Conservation (phyloP, 2,888 invertebrate genomes). For the Morpho achilles region DNA sequence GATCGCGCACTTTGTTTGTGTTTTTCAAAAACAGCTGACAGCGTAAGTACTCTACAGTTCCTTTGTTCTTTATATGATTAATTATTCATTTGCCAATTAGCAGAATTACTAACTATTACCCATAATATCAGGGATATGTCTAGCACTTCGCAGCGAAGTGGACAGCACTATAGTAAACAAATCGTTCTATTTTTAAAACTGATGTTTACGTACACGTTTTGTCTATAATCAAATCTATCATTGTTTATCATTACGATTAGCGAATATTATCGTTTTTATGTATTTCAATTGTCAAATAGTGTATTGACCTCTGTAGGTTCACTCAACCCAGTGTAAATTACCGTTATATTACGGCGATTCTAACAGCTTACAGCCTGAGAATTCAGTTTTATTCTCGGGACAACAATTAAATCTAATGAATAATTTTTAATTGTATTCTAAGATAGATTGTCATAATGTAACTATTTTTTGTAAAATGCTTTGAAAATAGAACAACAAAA, state of each 20-base stretch:
- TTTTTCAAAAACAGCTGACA: conserved; percentile 82
- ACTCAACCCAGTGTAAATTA: conserved; percentile 40
- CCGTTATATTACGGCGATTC: conserved; percentile 23
- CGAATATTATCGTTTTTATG: conserved; percentile 10
- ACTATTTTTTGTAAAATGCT: too few relatives aligned
- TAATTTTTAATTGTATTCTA: too few relatives aligned
- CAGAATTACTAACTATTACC: too few relatives aligned
- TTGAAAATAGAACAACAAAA: too few relatives aligned
- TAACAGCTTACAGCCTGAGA: too few relatives aligned
- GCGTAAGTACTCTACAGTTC: conserved; percentile 41
- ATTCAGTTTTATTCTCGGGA: too few relatives aligned
- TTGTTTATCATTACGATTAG: conserved; percentile 11
- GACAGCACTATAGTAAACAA: conserved; percentile 6
- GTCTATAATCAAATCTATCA: background rate
- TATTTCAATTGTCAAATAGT: conserved; percentile 11
- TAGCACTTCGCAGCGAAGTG: background rate
- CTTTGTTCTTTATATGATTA: conserved; percentile 49
- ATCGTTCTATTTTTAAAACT: conserved; percentile 28
- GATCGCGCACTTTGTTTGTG: conserved; percentile 55
- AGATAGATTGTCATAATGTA: too few relatives aligned
- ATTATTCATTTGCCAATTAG: too few relatives aligned
- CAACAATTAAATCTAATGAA: too few relatives aligned
- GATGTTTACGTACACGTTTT: conserved; percentile 14
- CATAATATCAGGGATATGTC: too few relatives aligned
- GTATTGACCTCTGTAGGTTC: conserved; percentile 32